phyloP scores from a whole-genome alignment of 2,888 invertebrate genomes.

The Cosmorhoe ocellata region DNA sequence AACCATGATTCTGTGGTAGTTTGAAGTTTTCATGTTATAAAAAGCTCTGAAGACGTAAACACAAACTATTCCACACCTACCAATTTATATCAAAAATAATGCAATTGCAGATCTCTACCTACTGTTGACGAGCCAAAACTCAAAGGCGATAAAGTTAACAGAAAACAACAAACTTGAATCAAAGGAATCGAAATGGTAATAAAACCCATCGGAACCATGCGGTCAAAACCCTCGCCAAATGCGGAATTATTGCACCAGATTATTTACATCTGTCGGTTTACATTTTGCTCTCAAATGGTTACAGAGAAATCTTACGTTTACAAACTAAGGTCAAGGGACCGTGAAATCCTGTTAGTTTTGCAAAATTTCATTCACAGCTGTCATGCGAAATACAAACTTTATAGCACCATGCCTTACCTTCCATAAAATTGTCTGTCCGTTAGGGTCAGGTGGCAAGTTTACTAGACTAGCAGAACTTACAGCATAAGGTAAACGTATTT shows the following conservation, averaged over 20 bases:
- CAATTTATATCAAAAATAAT: not conserved
- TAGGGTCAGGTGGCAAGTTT: conserved; percentile 16
- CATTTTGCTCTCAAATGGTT: conserved; percentile 4
- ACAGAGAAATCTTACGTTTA: conserved; percentile 3
- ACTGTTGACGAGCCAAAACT: not conserved
- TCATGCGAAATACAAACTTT: conserved; percentile 8
- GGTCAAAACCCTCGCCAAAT: conserved; percentile 16
- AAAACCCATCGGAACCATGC: conserved; percentile 13
- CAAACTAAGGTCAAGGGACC: not conserved
- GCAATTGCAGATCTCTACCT: conserved; percentile 1
- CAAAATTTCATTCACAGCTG: conserved; percentile 6
- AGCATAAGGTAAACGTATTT: conserved; percentile 6
- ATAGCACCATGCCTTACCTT: not conserved
- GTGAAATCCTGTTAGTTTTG: conserved; percentile 14
- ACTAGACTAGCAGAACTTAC: conserved; percentile 15
- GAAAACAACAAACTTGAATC: conserved; percentile 13
- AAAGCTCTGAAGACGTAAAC: no score
- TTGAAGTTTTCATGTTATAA: no score
- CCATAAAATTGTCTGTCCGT: conserved; percentile 10
- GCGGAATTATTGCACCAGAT: conserved; percentile 12
- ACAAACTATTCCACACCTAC: no score
- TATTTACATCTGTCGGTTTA: conserved; percentile 10
- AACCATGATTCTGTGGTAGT: no score
- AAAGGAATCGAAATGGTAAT: conserved; percentile 19
- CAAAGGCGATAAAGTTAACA: conserved; percentile 6